Conservation (phyloP, 2,113 vertebrate genomes). For the Callorhinus ursinus region DNA sequence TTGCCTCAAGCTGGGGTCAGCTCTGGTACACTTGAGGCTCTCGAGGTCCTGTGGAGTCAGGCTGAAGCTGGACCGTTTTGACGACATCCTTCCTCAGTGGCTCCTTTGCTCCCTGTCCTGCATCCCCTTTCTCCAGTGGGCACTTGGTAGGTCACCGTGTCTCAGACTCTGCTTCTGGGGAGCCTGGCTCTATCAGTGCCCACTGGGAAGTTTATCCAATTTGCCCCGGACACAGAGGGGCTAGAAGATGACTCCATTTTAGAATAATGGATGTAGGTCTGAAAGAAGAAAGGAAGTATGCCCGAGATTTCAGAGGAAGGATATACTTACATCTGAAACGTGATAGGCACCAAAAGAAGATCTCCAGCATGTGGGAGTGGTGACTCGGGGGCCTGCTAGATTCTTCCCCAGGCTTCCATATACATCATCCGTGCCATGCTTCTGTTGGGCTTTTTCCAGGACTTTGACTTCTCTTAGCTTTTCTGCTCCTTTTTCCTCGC, state of each 20-base stretch:
- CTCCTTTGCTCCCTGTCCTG: not conserved
- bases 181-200: not conserved
- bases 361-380: not conserved
- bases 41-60: fast-evolving
- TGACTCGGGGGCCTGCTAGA: not conserved
- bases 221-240: not conserved
- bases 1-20: not conserved
- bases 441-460: not conserved
- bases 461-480: not conserved
- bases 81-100: not conserved
- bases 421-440: not conserved
- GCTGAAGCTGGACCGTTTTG: not conserved
- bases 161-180: not conserved
- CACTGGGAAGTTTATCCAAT: not conserved
- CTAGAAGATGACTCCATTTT: not conserved
- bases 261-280: not conserved
- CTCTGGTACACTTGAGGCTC: not conserved
- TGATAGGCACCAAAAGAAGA: not conserved
- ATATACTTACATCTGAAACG: not conserved
- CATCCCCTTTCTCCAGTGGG: not conserved
- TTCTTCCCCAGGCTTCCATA: not conserved
- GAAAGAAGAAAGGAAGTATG: not conserved
- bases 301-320: not conserved
- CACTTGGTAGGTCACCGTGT: not conserved
- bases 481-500: not conserved